These are phyloP conservation scores for Emydocephalus ijimae DNA, from an alignment of 2,113 vertebrate genomes.

Conservation along the genomic window DNA sequence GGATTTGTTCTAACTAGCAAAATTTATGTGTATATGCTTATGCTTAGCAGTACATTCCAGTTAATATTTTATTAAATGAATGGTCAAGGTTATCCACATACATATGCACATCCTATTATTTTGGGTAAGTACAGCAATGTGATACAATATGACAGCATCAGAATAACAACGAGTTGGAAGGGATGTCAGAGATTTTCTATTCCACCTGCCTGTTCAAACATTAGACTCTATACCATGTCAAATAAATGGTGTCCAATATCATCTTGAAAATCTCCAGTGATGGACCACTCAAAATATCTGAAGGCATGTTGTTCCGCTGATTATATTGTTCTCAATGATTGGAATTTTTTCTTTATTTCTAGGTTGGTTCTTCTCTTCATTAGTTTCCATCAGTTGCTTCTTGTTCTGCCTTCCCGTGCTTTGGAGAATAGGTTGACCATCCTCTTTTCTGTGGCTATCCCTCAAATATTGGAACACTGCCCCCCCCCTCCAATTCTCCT, in stretches of 20 bases:
- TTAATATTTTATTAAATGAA: background rate
- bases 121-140: conserved; percentile 38
- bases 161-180: background rate
- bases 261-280: background rate
- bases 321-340: background rate
- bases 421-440: background rate
- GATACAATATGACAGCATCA: background rate
- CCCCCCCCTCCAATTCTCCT: background rate
- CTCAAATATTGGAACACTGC: background rate
- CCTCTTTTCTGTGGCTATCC: background rate
- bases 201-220: background rate
- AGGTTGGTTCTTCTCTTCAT: background rate
- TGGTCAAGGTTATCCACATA: background rate
- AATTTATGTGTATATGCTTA: background rate
- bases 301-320: background rate
- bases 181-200: background rate
- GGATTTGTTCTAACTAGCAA: background rate
- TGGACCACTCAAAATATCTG: background rate
- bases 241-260: background rate
- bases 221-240: background rate
- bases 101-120: conserved; percentile 30
- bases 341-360: background rate
- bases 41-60: background rate
- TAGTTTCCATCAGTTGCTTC: background rate
- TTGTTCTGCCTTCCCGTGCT: background rate